These are phyloP conservation scores for Sebastes hubbsi DNA, from an alignment of 2,797 vertebrate genomes.

Conservation along the genomic window DNA sequence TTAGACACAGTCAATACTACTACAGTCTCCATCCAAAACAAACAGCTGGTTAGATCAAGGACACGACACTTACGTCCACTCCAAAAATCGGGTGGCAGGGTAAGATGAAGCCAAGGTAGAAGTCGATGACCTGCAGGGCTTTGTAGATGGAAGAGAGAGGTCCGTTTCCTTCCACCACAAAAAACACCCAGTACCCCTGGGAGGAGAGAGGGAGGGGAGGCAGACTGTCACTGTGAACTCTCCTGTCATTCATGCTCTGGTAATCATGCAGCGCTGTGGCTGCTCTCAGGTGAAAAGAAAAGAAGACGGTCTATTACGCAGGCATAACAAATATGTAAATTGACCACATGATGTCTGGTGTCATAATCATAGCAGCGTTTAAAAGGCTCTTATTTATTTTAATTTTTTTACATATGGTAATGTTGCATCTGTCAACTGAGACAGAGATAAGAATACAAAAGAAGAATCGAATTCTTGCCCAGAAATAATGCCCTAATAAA, in stretches of 20 bases:
- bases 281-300: conserved; percentile 37
- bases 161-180: conserved; percentile 88
- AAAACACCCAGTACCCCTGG: conserved; percentile 91
- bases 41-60: neutral
- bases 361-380: conserved; percentile 30
- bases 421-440: conserved; percentile 34
- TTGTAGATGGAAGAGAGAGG: conserved; percentile 87
- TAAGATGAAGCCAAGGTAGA: conserved; percentile 74
- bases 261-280: conserved; percentile 19
- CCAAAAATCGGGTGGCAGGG: conserved; percentile 75
- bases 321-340: conserved; percentile 38
- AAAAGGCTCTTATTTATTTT: neutral
- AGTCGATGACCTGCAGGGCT: conserved; percentile 86
- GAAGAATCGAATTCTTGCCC: neutral
- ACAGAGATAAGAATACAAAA: conserved; percentile 13
- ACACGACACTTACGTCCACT: conserved; percentile 68
- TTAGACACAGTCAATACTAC: neutral
- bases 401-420: conserved; percentile 18
- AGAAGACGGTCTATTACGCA: neutral
- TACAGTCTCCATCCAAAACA: neutral
- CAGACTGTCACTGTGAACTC: conserved; percentile 21
- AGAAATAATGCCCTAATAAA: neutral
- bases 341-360: conserved; percentile 15
- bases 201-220: conserved; percentile 47
- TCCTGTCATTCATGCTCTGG: conserved; percentile 32